A percentile compares a stretch with the other conserved stretches of the same genome.
These are phyloP conservation scores for Mimumesa dahlbomi DNA, from an alignment of 2,888 invertebrate species.

Conservation along the genomic window DNA sequence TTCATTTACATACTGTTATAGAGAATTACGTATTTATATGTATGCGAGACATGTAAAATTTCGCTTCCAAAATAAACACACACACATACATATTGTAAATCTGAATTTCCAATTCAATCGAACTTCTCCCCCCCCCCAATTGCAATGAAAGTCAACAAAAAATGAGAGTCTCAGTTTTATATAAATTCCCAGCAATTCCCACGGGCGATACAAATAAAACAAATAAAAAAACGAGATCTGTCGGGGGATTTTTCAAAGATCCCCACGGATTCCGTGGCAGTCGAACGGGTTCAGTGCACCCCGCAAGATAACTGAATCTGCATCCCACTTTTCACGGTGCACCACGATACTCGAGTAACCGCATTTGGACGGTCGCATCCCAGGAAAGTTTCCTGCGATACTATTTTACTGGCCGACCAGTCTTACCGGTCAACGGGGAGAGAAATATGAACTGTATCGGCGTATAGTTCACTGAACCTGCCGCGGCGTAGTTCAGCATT, in stretches of 20 bases:
- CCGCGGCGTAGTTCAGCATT: slow-evolving; percentile 23
- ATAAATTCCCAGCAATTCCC: neutral
- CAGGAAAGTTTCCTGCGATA: slow-evolving; percentile 23
- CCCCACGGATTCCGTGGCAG: slow-evolving; percentile 28
- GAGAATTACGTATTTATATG: too few species aligned
- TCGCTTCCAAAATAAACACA: too few species aligned
- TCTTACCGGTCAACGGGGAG: slow-evolving; percentile 47
- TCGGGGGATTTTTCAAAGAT: too few species aligned
- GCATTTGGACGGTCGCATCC: slow-evolving; percentile 46
- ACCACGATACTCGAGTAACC: slow-evolving; percentile 47
- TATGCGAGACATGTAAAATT: too few species aligned
- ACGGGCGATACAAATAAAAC: too few species aligned
- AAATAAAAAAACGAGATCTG: too few species aligned
- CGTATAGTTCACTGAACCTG: slow-evolving; percentile 46
- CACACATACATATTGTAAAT: too few species aligned
- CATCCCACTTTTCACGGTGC: slow-evolving; percentile 51
- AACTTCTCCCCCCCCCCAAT: too few species aligned
- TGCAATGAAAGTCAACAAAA: too few species aligned
- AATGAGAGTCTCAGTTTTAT: too few species aligned
- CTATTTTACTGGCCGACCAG: slow-evolving; percentile 49
- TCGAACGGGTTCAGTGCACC: slow-evolving; percentile 51
- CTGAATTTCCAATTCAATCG: too few species aligned
- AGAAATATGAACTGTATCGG: slow-evolving; percentile 53
- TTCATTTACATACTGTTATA: too few species aligned
- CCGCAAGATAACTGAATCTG: slow-evolving; percentile 56